These are phyloP conservation scores for Mystacides longicornis DNA, from an alignment of 2,888 invertebrate genomes.

Conservation along the genomic window DNA sequence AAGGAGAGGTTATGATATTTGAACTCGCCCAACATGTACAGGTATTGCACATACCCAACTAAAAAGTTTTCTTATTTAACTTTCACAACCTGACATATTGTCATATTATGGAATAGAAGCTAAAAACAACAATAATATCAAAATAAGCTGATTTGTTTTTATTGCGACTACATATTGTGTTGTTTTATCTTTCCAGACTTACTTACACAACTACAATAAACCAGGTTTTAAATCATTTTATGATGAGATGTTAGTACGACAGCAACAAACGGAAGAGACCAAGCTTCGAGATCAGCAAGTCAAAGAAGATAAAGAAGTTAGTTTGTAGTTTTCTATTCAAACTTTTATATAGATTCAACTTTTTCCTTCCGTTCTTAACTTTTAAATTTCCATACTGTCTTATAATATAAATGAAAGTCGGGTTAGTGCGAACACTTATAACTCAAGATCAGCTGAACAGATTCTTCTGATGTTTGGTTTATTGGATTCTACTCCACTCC, in stretches of 20 bases:
- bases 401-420: too few relatives aligned
- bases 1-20: conserved; percentile 82
- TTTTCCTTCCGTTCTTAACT: background rate
- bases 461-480: too few relatives aligned
- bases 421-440: too few relatives aligned
- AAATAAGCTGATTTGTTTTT: too few relatives aligned
- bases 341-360: background rate
- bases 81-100: background rate
- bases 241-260: conserved; percentile 79
- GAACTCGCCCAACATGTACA: conserved; percentile 73
- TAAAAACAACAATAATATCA: too few relatives aligned
- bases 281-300: conserved; percentile 54
- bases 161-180: background rate
- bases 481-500: too few relatives aligned
- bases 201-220: conserved; percentile 72
- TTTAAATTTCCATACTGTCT: too few relatives aligned
- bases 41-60: conserved; percentile 31
- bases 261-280: conserved; percentile 57
- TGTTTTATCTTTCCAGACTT: conserved; percentile 47
- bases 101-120: background rate
- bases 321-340: too few relatives aligned
- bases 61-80: background rate
- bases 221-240: conserved; percentile 78
- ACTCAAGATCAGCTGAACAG: too few relatives aligned
- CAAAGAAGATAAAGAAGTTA: conserved; percentile 59